Evolutionary conservation across 1,140 invertebrate species (phyloP), one percentile per base, ranked within the genome.

Genomic region (Drosophila bocqueti): DNA sequence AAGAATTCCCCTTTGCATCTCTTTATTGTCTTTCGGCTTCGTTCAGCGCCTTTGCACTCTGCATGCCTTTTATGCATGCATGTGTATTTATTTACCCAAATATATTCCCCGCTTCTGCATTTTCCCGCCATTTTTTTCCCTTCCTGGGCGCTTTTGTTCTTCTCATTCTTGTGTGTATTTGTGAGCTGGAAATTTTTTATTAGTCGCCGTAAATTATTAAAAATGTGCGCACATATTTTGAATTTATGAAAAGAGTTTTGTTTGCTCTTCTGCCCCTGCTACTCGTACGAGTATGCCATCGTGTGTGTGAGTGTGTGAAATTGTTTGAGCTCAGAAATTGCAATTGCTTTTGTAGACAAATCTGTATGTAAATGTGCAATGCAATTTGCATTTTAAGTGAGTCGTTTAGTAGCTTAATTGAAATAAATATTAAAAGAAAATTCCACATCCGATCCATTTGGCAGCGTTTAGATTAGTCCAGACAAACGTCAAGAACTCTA

Each of bases 301-400:
- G 13, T 40, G 47, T 36, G n/a, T 54, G 42, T 58, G 50, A 49
- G 66, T 45, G 34, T 38, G 36, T 55, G 46, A 54, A 59, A 42
- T 62, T 58, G 46, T 68, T 81, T 74, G 61, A 60, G 47, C 67
- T 79, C 60, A 45, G 40, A 68, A 43, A 49, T 61, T 65, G 67
- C 72, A 74, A 76, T 83, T 65, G 59, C 49, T 76, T 61, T 50
- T 76, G 63, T 52, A 60, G 54, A 79, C 61, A 75, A 79, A 83
- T 79, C 68, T 60, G 58, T 72, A 66, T 86, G 76, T 81, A 79
- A 78, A 80, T 75, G 67, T 34, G 46, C n/a, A 62, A 89, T 79
- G 74, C 78, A 89, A 89, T 90, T 89, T 89, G 84, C 85, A 89
- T 89, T 89, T 90, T 79, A 90, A 89, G 81, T 84, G 85, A 84